Percentiles rank a stretch among this genome's conserved stretches.
These are phyloP conservation scores for Coluber constrictor DNA, from an alignment of 2,797 vertebrate species.

Conservation along the genomic window DNA sequence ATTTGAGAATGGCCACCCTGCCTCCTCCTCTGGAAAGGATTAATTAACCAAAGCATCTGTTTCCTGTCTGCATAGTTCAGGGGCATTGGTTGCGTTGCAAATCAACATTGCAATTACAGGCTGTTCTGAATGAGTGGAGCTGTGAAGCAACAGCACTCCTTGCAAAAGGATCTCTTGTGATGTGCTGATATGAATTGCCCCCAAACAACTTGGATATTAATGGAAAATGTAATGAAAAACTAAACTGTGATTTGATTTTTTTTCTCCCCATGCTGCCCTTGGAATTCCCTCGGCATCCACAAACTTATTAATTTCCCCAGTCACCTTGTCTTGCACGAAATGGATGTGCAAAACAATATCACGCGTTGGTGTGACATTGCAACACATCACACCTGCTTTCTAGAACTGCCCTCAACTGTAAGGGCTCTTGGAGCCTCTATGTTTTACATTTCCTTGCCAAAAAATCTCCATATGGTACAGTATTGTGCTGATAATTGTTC, in stretches of 20 bases:
- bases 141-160: neutral
- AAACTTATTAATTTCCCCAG: slow-evolving; percentile 50
- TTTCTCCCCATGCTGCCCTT: slow-evolving; percentile 18
- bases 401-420: neutral
- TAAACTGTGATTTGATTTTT: slow-evolving; percentile 70
- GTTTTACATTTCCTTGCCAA: neutral
- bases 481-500: neutral
- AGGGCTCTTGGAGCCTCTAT: neutral
- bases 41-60: neutral
- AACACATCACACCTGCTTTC: neutral
- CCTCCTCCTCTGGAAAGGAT: neutral
- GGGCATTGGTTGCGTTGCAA: neutral
- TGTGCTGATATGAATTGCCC: slow-evolving; percentile 45
- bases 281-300: slow-evolving; percentile 40
- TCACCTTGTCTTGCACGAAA: neutral
- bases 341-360: neutral
- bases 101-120: neutral
- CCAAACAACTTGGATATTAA: slow-evolving; percentile 76
- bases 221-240: slow-evolving; percentile 75
- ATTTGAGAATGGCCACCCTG: neutral
- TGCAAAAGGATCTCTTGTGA: slow-evolving; percentile 1
- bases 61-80: neutral
- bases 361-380: slow-evolving; percentile 17
- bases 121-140: neutral
- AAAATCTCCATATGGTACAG: neutral